These are phyloP conservation scores for Meloe dianella DNA, from an alignment of 2,888 invertebrate genomes.

Conservation along the genomic window DNA sequence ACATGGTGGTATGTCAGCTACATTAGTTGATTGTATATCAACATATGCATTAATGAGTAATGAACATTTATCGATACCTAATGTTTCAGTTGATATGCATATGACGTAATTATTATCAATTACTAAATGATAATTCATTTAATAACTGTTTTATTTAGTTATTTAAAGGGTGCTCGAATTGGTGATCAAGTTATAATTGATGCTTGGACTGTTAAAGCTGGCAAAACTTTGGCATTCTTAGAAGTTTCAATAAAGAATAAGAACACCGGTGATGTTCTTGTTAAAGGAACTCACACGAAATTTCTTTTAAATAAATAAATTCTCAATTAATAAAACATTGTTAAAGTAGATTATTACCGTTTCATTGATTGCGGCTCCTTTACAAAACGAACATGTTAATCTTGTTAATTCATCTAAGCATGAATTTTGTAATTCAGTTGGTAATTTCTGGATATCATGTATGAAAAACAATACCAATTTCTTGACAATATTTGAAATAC, in stretches of 20 bases:
- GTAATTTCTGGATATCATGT: slow-evolving; percentile 60
- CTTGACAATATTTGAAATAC: slow-evolving; percentile 70
- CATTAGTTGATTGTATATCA: slow-evolving; percentile 78
- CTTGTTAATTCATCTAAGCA: slow-evolving; percentile 68
- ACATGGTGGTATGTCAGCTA: slow-evolving; percentile 87
- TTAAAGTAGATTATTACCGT: slow-evolving; percentile 60
- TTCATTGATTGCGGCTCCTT: slow-evolving; percentile 71
- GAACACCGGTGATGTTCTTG: slow-evolving; percentile 73
- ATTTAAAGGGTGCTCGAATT: slow-evolving; percentile 74
- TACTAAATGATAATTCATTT: slow-evolving; percentile 11
- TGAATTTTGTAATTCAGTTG: slow-evolving; percentile 60
- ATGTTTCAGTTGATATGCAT: slow-evolving; percentile 84
- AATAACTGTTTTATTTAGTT: slow-evolving; percentile 64
- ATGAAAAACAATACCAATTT: slow-evolving; percentile 68
- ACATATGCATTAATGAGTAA: slow-evolving; percentile 76
- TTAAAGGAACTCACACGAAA: slow-evolving; percentile 85
- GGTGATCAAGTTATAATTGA: slow-evolving; percentile 83
- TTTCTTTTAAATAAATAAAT: slow-evolving; percentile 47
- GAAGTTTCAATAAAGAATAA: slow-evolving; percentile 81
- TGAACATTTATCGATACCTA: slow-evolving; percentile 65
- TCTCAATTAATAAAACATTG: background rate
- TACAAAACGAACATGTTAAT: slow-evolving; percentile 69
- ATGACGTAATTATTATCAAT: slow-evolving; percentile 66
- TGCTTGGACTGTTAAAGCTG: slow-evolving; percentile 76
- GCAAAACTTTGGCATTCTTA: slow-evolving; percentile 82